Evolutionary conservation across 2,797 vertebrate genomes (phyloP), one percentile per base, ranked within the genome.

Genomic region (Diplodus sargus): DNA sequence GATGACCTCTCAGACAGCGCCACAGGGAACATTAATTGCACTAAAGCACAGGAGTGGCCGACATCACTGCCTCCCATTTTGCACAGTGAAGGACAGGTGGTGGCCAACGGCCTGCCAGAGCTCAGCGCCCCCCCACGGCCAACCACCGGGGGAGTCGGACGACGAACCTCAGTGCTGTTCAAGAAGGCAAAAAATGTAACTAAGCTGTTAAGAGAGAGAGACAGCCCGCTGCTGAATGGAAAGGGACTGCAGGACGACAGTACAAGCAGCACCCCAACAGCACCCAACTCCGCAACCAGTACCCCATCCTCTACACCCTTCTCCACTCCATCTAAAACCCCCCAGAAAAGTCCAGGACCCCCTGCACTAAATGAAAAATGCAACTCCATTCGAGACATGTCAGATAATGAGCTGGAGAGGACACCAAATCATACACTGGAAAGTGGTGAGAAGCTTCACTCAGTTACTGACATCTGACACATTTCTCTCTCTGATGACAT

Each of bases 101-200:
- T 90, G 87, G 86, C 80, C 13, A 97, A 96, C 14, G 96, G 97
- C 17, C 77, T 96, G 53, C 90, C 95, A 13, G 79, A 81, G 48
- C 93, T 90, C 30, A 76, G 82, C 54, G 68, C 90, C 0, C 74
- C 93, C 18, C 92, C 87, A 1, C 92, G 84, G 23, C 91, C 95
- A n/a, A 49, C 90, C 2, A 91, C 94, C 3, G 94, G 93, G 1
- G 96, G 95, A 0, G 97, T 97, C 28, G 97, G 97, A 52, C 95
- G 97, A 47, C 94, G 97, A 60, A 98, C 97, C 0, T 97, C 97
- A 1, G 91, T 98, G 20, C 95, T 98, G 45, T 98, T 98, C 86
- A 98, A 95, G 90, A 99, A 99, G 90, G 97, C 97, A 48, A 98
- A 97, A 93, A 99, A 98, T 0, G 97, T 97, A 48, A 93, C 94